Evolutionary conservation across 35 echinoderm and acorn worm genomes (phyloP).

Genomic region (Apostichopus californicus): DNA sequence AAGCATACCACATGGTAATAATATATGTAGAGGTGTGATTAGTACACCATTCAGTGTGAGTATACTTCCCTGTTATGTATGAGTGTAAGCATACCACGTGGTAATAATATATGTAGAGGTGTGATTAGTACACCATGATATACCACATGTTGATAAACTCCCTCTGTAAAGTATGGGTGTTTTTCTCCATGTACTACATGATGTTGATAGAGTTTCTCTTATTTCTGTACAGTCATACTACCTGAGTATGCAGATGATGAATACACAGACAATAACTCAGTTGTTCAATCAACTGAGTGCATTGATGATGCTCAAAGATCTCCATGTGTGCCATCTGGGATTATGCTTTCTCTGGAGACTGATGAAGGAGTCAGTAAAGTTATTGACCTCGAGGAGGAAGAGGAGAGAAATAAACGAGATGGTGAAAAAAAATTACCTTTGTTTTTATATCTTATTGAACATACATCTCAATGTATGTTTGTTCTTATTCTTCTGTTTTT

Average conservation of each 20-base stretch:
- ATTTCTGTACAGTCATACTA: neutral
- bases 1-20: too few species aligned
- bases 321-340: neutral
- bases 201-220: neutral
- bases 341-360: slow-evolving; percentile 26
- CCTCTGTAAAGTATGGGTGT: neutral
- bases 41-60: too few species aligned
- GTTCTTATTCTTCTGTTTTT: too few species aligned
- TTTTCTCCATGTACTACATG: neutral
- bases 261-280: neutral
- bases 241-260: neutral
- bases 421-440: neutral
- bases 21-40: too few species aligned
- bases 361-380: slow-evolving; percentile 48
- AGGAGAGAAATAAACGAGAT: slow-evolving; percentile 32
- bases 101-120: too few species aligned
- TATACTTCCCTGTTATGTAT: too few species aligned
- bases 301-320: neutral
- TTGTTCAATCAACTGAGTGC: neutral
- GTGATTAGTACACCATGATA: too few species aligned
- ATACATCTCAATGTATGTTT: too few species aligned
- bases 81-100: too few species aligned
- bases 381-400: slow-evolving; percentile 26
- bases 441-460: too few species aligned
- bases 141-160: neutral